Base-by-base conservation (phyloP, 2,888 invertebrate species). In the Dolomedes plantarius region DNA sequence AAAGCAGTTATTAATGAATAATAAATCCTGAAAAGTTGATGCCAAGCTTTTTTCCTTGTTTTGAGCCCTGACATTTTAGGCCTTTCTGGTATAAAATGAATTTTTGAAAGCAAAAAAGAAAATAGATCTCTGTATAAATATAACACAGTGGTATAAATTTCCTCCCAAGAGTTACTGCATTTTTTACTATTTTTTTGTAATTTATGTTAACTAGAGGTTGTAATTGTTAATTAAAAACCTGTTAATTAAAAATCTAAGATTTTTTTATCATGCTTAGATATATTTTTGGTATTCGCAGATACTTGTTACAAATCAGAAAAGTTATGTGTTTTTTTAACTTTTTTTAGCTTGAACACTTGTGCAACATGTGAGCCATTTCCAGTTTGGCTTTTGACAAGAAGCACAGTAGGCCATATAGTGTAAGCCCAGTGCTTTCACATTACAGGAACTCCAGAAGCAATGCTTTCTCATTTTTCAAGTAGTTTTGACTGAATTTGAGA, bases 281-380 rank as follows among this genome's bases (percentile, higher is more conserved):
- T 67, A n/a, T 67, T 67, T 67, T n/a, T 77, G 67, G 68, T 77
- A 72, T 83, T 77, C 72, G 83, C 71, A 77, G 65, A 83, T 64
- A 73, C n/a, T 79, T 62, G 23, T 23, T 28, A 65, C 27, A 79
- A 83, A 36, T 81, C 56, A 77, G 72, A 77, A 72, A 83, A 83
- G 83, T 83, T 77, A 83, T 83, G 77, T 83, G 67, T 72, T 83
- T 83, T 83, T 77, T 83, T 77, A 83, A 77, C 73, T 83, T 82
- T 82, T n/a, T 83, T 83, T 73, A 73, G 72, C 73, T 77, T 72
- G 73, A 83, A 72, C 83, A 77, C 83, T 72, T 77, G 75, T 82
- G 82, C 76, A 32, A 41, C 75, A 64, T 72, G 76, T 77, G 72
- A 76, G 65, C 75, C 71, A 82, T 82, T 82, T 73, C 83, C 83